Evolutionary conservation across 2,888 invertebrate species (phyloP), one percentile per base, ranked within the genome.

Genomic region (Rhynchonema sp.): DNA sequence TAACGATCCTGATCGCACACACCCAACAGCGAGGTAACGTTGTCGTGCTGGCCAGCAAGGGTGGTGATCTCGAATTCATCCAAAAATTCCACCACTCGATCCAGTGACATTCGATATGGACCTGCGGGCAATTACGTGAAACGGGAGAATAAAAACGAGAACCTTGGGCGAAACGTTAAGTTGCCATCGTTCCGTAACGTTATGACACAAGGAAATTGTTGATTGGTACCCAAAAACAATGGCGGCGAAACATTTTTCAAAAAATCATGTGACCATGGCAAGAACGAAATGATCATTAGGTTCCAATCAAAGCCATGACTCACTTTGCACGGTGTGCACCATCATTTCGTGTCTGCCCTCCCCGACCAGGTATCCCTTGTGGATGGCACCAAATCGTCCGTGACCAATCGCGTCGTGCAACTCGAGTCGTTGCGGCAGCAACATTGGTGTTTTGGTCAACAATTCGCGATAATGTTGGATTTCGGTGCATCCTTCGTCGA

Each of bases 1-100:
- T 49, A 26, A 60, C 60, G 25, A 20, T 46, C 60, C 26, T 60
- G 56, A 26, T 53, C 56, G 26, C 60, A 60, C 2, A 56, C 28
- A 22, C 60, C 60, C 2, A 60, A 13, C 22, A 60, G 22, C 26
- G 29, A 52, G 2, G 56, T 23, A n/a, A 60, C n/a, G 28, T 56
- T 56, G 6, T 38, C 46, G 56, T 60, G 60, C 17, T 26, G 56
- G n/a, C 52, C 20, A 2, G 60, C 60, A 46, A 27, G 57, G 22
- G 46, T 49, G n/a, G 49, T 57, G 17, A 30, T 9, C 29, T 46
- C 57, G 17, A 57, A 27, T n/a, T 13, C 22, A 2, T 30, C 23
- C 30, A 30, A 9, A 25, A 56, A 56, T n/a, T 6, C 3, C 13
- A n/a, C 9, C 2, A 30, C 23, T 30, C 17, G n/a, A 3, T 9